phyloP scores from a whole-genome alignment of 2,797 vertebrate species.

The Myotis daubentonii region DNA sequence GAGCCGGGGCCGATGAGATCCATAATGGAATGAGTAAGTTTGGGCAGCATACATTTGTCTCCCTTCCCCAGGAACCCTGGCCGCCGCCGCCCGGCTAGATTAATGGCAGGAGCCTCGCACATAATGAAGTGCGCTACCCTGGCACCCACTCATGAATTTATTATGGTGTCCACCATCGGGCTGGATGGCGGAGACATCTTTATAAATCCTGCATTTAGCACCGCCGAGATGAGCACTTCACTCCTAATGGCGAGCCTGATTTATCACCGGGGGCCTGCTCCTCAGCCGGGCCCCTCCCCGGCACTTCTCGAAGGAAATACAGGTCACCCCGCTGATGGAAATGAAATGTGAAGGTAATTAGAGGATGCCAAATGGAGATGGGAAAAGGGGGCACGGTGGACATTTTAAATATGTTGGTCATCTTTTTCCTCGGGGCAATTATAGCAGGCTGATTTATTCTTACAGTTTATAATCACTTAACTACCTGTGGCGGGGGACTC shows the following conservation, averaged over 20 bases:
- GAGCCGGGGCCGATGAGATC: constrained; percentile 93
- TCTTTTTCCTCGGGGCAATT: constrained; percentile 88
- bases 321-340: constrained; percentile 94
- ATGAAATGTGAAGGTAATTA: constrained; percentile 96
- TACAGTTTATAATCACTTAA: constrained; percentile 90
- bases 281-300: constrained; percentile 86
- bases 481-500: constrained; percentile 87
- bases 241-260: constrained; percentile 92
- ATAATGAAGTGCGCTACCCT: constrained; percentile 97
- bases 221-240: constrained; percentile 88
- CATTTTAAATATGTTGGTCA: constrained; percentile 90
- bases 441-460: constrained; percentile 90
- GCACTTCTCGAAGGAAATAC: constrained; percentile 89
- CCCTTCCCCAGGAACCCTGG: constrained; percentile 91
- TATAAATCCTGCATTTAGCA: constrained; percentile 95
- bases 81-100: constrained; percentile 90
- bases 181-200: constrained; percentile 94
- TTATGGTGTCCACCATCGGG: constrained; percentile 96
- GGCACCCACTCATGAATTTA: constrained; percentile 97
- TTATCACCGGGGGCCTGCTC: constrained; percentile 88
- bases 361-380: constrained; percentile 92
- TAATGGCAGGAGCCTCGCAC: constrained; percentile 93
- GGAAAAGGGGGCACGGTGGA: constrained; percentile 86
- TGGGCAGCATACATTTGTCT: constrained; percentile 95
- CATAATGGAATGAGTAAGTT: constrained; percentile 96